These are phyloP conservation scores for Empidonax traillii DNA, from an alignment of 2,113 vertebrate species.

Conservation along the genomic window DNA sequence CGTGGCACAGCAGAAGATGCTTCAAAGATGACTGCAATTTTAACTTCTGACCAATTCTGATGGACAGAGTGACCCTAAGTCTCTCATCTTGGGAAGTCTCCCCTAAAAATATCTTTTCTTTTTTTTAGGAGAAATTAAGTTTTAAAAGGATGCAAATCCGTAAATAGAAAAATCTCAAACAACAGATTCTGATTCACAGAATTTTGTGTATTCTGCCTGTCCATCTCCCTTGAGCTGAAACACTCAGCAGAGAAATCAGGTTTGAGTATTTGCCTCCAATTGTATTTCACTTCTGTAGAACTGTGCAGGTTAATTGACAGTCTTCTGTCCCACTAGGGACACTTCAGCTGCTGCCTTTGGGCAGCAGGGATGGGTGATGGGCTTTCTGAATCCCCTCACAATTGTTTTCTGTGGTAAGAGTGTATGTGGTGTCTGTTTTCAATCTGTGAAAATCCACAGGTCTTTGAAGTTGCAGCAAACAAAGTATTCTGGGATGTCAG, in stretches of 20 bases:
- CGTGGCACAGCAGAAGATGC: neutral
- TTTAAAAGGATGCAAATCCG: neutral
- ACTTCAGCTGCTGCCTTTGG: neutral
- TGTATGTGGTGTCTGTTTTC: neutral
- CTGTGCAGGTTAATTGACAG: neutral
- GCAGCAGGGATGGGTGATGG: neutral
- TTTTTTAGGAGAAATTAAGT: neutral
- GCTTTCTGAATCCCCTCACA: neutral
- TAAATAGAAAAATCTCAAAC: neutral
- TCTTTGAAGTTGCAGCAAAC: neutral
- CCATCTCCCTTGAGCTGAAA: neutral
- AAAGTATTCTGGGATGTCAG: neutral
- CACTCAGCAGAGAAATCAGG: neutral
- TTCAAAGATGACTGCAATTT: neutral
- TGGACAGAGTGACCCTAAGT: neutral
- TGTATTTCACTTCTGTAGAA: neutral
- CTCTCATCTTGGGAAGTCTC: neutral
- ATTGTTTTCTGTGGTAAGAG: neutral
- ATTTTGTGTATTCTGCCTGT: neutral
- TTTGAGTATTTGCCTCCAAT: neutral
- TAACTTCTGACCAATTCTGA: neutral
- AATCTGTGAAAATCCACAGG: neutral
- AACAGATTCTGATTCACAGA: neutral
- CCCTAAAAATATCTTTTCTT: neutral
- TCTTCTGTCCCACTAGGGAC: fast-evolving